Evolutionary conservation across 2,113 vertebrate species (phyloP).

Genomic region (Pluvianellus socialis): DNA sequence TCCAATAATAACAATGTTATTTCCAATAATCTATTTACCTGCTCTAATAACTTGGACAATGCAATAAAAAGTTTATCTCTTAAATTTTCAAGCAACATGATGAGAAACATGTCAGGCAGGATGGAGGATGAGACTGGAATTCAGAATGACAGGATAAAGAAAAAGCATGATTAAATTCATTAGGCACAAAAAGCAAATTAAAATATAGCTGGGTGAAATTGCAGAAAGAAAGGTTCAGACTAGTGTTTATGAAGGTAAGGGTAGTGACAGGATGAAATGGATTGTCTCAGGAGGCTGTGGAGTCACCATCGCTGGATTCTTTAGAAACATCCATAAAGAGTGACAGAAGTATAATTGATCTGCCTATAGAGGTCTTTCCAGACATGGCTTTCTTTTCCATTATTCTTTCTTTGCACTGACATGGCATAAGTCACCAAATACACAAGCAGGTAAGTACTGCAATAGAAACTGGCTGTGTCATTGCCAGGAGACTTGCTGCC

Average conservation of each 20-base stretch:
- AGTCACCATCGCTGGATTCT: not conserved
- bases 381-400: not conserved
- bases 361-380: not conserved
- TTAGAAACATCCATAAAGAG: not conserved
- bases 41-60: not conserved
- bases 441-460: rapidly evolving
- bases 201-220: not conserved
- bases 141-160: not conserved
- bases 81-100: not conserved
- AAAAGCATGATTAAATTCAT: not conserved
- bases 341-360: not conserved
- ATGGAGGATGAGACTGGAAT: not conserved
- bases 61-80: not conserved
- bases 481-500: not conserved
- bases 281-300: not conserved
- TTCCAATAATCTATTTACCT: not conserved
- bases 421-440: not conserved
- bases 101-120: not conserved
- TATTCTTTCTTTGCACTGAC: not conserved
- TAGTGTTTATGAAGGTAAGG: not conserved
- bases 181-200: not conserved
- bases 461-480: not conserved
- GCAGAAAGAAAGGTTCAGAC: not conserved
- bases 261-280: not conserved
- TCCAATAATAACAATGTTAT: too few species aligned